Base-by-base conservation (phyloP, 2,888 invertebrate genomes). In the Pristionchus entomophagus region DNA sequence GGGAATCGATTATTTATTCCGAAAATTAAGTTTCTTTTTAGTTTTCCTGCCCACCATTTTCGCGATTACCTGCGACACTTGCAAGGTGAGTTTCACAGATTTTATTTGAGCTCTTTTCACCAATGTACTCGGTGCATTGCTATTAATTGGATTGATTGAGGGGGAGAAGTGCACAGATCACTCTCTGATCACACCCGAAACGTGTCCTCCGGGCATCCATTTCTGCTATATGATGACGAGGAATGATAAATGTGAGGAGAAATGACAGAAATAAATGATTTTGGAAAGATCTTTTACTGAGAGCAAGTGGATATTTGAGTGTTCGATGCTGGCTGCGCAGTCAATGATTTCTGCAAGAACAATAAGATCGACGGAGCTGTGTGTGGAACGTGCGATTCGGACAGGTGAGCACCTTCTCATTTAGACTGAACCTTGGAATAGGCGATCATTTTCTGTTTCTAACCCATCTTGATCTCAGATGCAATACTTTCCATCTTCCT, bases 271-370 rank as follows among this genome's bases (percentile, higher is more conserved):
- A n/a, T n/a, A n/a, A n/a, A n/a, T n/a, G n/a, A n/a, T n/a, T n/a
- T n/a, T n/a, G n/a, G n/a, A n/a, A n/a, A n/a, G n/a, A n/a, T n/a
- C n/a, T n/a, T n/a, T n/a, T n/a, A n/a, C n/a, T n/a, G n/a, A n/a
- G n/a, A n/a, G n/a, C n/a, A n/a, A n/a, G n/a, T n/a, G n/a, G n/a
- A n/a, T n/a, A n/a, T n/a, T 82, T 8, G 41, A 82, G 82, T 82
- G 1, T 82, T 59, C 59, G 82, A 82, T 19, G 82, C 82, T 22
- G 82, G 82, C 17, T 82, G 82, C 26, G 56, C 82, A 12, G 19
- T 59, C 10, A 32, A 82, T 6, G 22, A 38, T 12, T 59, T 19
- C 38, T 82, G 82, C 29, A 17, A 10, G 17, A 22, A 19, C 49
- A 82, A 56, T n/a, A n/a, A 82, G 12, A 51, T 51, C 19, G 26